Base-by-base conservation (phyloP, 2,113 vertebrate genomes). In the Stomatorhinus ivindoensis region DNA sequence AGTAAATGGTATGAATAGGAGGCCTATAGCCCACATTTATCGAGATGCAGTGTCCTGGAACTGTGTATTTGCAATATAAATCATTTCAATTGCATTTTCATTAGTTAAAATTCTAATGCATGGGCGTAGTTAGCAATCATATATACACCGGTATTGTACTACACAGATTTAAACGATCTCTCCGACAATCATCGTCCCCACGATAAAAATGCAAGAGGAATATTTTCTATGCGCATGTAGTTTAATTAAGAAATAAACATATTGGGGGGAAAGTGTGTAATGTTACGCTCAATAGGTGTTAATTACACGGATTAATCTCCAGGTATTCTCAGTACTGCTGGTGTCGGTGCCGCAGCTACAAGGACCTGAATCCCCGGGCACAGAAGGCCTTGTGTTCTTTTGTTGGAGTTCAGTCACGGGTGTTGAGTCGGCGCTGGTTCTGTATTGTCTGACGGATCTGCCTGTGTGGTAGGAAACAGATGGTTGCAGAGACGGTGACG, bases 361-460 rank as follows among this genome's bases (percentile, higher is more conserved):
- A 69, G 88, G 73, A 87, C 88, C 88, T n/a, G 27, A 73, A 82
- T 91, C 88, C 89, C 89, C 85, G 51, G 76, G 76, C 86, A 88
- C 88, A 55, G 69, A 53, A 89, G 87, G 89, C 89, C 82, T 89
- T 85, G 89, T 89, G 85, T 85, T 90, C 89, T 89, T 90, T 91
- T 91, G 91, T 90, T 87, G 86, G 88, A 61, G 76, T 91, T 91
- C 87, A 89, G 89, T 91, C 91, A 91, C 91, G 88, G 89, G 82
- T 91, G 88, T 90, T 95, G 95, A 95, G 95, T 93, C 95, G 95
- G 95, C 95, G 95, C 95, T 96, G 95, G 95, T 95, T 91, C 94
- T 94, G 95, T 94, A 94, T 96, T 96, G 95, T 96, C 95, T 95
- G 95, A 93, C 92, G 93, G 95, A 94, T 94, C 94, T 95, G 95